Percentiles rank a stretch among this genome's conserved stretches.
These are phyloP conservation scores for Drosophila bocqueti DNA, from an alignment of 1,140 invertebrate genomes.

Conservation along the genomic window DNA sequence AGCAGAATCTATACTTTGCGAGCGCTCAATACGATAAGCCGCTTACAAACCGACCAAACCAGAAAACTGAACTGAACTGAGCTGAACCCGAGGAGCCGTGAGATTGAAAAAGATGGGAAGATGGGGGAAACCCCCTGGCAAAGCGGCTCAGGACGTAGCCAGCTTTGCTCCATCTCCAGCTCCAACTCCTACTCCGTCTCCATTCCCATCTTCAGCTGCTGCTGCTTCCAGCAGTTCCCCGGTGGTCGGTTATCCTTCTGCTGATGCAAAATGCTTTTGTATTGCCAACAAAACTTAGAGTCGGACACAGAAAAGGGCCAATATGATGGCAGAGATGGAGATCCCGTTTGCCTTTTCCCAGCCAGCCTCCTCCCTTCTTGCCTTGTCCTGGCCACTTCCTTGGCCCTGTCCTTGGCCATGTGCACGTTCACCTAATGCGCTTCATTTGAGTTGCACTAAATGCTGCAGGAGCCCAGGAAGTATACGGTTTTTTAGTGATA, in stretches of 20 bases:
- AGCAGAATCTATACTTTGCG: slow-evolving; percentile 77
- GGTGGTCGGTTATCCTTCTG: slow-evolving; percentile 57
- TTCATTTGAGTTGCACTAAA: slow-evolving; percentile 81
- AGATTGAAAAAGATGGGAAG: slow-evolving; percentile 25
- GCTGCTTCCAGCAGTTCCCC: slow-evolving; percentile 29
- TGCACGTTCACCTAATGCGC: slow-evolving; percentile 77
- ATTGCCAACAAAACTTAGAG: slow-evolving; percentile 76
- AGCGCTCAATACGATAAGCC: slow-evolving; percentile 79
- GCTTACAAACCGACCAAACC: slow-evolving; percentile 68
- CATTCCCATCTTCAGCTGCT: slow-evolving; percentile 25
- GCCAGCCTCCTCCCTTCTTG: background rate
- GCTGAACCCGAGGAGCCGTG: slow-evolving; percentile 19
- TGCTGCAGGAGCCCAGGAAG: slow-evolving; percentile 41
- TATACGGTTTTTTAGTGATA: slow-evolving; percentile 16
- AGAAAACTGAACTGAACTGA: slow-evolving; percentile 33
- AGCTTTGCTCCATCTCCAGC: slow-evolving; percentile 35
- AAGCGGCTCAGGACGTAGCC: slow-evolving; percentile 54
- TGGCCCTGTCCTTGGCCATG: slow-evolving; percentile 38
- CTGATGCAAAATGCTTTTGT: slow-evolving; percentile 81
- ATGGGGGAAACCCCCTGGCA: slow-evolving; percentile 21
- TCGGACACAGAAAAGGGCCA: slow-evolving; percentile 27
- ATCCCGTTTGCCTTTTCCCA: slow-evolving; percentile 15
- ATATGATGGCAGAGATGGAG: slow-evolving; percentile 28
- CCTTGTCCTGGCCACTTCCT: slow-evolving; percentile 23
- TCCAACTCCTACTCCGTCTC: background rate